These are phyloP conservation scores for Elachura formosa DNA, from an alignment of 2,113 vertebrate genomes.

Conservation along the genomic window DNA sequence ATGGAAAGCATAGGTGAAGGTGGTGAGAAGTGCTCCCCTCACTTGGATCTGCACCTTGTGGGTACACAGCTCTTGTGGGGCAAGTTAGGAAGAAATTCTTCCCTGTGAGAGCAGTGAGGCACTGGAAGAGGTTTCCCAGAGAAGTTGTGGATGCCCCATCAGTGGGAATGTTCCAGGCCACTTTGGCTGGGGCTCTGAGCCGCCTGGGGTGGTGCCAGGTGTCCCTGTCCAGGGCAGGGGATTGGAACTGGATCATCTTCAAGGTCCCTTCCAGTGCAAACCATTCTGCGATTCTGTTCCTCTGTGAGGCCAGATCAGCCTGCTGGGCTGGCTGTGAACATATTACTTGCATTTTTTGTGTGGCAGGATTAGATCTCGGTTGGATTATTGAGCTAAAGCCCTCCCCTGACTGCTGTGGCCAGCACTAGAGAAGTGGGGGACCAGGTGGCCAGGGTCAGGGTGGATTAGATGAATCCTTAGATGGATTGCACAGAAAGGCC, in stretches of 20 bases:
- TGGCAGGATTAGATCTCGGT: not conserved
- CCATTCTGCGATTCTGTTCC: not conserved
- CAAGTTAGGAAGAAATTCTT: not conserved
- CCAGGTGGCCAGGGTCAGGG: not conserved
- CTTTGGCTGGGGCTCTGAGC: not conserved
- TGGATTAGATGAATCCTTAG: no score
- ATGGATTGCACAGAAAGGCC: not conserved
- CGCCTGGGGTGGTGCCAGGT: not conserved
- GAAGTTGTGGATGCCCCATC: not conserved
- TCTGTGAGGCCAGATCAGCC: not conserved
- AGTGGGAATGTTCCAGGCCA: not conserved
- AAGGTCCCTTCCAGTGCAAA: not conserved
- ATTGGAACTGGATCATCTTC: not conserved
- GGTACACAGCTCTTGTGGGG: not conserved
- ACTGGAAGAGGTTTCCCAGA: not conserved
- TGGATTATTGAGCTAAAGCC: not conserved
- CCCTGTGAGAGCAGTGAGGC: not conserved
- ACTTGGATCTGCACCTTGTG: not conserved
- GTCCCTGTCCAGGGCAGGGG: not conserved
- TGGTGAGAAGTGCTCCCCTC: not conserved
- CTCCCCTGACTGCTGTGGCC: not conserved
- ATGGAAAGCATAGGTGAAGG: not conserved
- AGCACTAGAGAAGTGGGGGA: not conserved
- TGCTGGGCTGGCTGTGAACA: accelerated
- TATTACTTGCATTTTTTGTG: not conserved